These are phyloP conservation scores for Saiga tatarica DNA, from an alignment of 2,113 vertebrate species.

Conservation along the genomic window DNA sequence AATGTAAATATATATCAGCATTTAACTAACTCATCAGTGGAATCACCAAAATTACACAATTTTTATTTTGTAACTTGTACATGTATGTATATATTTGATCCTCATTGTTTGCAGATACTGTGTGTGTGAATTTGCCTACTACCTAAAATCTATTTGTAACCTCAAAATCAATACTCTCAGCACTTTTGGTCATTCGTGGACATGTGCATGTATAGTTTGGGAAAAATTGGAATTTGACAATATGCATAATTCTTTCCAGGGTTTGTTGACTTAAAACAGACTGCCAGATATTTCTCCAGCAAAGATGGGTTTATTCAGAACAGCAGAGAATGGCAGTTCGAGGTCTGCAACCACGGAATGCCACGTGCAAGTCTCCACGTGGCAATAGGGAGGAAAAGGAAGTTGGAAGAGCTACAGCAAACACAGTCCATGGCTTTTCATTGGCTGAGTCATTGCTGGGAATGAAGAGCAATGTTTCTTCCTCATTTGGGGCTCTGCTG, in stretches of 20 bases:
- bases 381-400: not conserved
- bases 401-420: not conserved
- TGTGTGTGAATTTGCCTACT: not conserved
- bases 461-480: not conserved
- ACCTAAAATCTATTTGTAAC: not conserved
- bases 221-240: not conserved
- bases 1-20: not conserved
- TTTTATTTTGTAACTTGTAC: not conserved
- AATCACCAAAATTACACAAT: not conserved
- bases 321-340: not conserved
- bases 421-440: not conserved
- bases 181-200: not conserved
- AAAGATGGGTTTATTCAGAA: not conserved
- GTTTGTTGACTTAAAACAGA: not conserved
- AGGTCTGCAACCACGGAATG: not conserved
- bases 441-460: not conserved
- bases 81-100: not conserved
- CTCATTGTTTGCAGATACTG: not conserved
- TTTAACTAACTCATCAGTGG: not conserved
- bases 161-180: not conserved
- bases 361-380: not conserved
- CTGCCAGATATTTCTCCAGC: not conserved
- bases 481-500: not conserved
- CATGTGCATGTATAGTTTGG: not conserved
- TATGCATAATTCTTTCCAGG: not conserved